Percentiles rank a stretch among this genome's conserved stretches.
Evolutionary conservation across 2,888 invertebrate genomes (phyloP).

Genomic region (Caenorhabditis drosophilae): DNA sequence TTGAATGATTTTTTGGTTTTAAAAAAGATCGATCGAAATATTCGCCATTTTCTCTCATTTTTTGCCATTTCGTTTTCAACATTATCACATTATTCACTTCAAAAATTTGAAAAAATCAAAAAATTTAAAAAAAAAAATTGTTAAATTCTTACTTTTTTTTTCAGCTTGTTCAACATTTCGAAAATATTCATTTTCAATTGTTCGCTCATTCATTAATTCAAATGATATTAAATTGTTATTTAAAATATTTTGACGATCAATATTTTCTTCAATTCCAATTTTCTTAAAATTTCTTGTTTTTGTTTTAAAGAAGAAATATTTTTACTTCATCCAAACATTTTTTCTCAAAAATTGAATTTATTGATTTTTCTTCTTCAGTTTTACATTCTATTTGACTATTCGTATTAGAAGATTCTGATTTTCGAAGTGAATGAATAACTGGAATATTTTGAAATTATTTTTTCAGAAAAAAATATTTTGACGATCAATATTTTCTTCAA

Average conservation of each 20-base stretch:
- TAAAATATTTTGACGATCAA: background rate
- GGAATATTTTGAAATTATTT: too few relatives aligned
- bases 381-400: too few relatives aligned
- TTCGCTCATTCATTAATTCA: background rate
- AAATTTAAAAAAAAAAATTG: too few relatives aligned
- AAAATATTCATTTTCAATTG: slow-evolving; percentile 2
- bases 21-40: background rate
- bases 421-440: too few relatives aligned
- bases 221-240: background rate
- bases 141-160: slow-evolving; percentile 1
- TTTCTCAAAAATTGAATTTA: too few relatives aligned
- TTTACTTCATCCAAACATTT: too few relatives aligned
- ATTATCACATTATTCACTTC: background rate
- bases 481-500: too few relatives aligned
- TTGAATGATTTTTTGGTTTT: background rate
- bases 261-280: background rate
- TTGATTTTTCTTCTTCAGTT: too few relatives aligned
- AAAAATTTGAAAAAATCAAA: background rate
- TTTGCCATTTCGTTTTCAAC: background rate
- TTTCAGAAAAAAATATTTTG: too few relatives aligned
- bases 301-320: too few relatives aligned
- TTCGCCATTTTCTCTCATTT: background rate
- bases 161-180: slow-evolving; percentile 5
- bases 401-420: too few relatives aligned
- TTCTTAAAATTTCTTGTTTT: too few relatives aligned